These are phyloP conservation scores for Regulus satrapa DNA, from an alignment of 2,113 vertebrate species.

Conservation along the genomic window DNA sequence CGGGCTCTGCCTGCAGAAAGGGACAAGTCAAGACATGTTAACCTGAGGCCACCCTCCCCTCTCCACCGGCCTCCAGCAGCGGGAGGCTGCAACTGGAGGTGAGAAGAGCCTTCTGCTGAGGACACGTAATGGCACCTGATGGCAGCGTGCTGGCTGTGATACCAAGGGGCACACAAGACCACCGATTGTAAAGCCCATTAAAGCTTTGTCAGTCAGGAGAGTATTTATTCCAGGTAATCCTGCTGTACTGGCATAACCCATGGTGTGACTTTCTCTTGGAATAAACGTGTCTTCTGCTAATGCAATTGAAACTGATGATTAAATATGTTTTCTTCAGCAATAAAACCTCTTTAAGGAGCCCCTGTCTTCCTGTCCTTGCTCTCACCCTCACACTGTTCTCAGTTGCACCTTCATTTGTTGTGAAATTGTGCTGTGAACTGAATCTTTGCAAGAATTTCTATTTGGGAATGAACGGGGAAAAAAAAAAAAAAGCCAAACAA, in stretches of 20 bases:
- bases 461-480: not conserved
- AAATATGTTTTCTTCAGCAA: not conserved
- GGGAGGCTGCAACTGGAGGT: fast-evolving
- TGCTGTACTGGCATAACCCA: not conserved
- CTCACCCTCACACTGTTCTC: not conserved
- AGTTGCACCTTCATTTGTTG: not conserved
- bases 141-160: not conserved
- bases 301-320: not conserved
- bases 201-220: not conserved
- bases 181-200: not conserved
- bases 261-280: not conserved
- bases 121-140: not conserved
- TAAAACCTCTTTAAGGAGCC: not conserved
- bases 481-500: not conserved
- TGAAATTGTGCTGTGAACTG: not conserved
- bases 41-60: not conserved
- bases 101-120: not conserved
- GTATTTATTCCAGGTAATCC: not conserved
- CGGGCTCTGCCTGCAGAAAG: not conserved
- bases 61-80: not conserved
- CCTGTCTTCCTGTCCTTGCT: not conserved
- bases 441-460: not conserved
- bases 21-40: conserved; percentile 27
- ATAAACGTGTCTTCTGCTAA: not conserved
- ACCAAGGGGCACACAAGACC: not conserved